Conservation (phyloP, 2,797 vertebrate genomes). For the Thaleichthys pacificus region DNA sequence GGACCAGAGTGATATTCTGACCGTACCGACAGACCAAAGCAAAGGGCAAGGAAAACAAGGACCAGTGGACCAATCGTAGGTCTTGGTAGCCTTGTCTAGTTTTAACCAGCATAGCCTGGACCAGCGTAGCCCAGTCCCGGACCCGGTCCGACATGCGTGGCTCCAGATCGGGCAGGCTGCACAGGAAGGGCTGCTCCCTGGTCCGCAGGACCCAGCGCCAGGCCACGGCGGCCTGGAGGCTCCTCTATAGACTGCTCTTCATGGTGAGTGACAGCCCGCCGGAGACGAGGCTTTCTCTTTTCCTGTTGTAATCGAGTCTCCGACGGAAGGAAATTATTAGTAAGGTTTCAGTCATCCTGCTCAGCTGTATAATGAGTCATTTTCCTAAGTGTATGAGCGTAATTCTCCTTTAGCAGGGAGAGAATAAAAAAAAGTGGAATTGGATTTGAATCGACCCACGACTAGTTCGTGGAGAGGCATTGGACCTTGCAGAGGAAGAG, state of each 20-base stretch:
- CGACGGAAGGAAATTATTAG: neutral
- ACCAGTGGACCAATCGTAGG: neutral
- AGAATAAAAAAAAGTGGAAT: neutral
- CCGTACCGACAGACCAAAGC: slow-evolving; percentile 2
- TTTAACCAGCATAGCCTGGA: neutral
- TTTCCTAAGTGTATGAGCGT: neutral
- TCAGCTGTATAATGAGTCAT: neutral
- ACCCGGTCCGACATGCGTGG: slow-evolving; percentile 65
- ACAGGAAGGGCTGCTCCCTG: slow-evolving; percentile 75
- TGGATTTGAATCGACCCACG: neutral
- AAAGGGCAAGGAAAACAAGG: neutral
- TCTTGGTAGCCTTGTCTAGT: no score
- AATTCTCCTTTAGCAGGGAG: neutral
- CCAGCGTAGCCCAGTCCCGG: neutral
- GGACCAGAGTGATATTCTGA: slow-evolving; percentile 4
- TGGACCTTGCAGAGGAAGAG: neutral
- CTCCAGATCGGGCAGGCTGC: slow-evolving; percentile 69
- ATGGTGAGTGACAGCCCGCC: slow-evolving; percentile 68
- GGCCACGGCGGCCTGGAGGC: slow-evolving; percentile 73
- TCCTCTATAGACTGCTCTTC: slow-evolving; percentile 77
- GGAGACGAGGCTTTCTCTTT: neutral
- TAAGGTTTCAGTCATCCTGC: neutral
- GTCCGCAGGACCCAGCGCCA: slow-evolving; percentile 75
- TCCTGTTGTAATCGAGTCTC: neutral
- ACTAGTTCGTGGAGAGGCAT: neutral